Base-by-base conservation (phyloP, 2,797 vertebrate genomes). In the Novumbra hubbsi region DNA sequence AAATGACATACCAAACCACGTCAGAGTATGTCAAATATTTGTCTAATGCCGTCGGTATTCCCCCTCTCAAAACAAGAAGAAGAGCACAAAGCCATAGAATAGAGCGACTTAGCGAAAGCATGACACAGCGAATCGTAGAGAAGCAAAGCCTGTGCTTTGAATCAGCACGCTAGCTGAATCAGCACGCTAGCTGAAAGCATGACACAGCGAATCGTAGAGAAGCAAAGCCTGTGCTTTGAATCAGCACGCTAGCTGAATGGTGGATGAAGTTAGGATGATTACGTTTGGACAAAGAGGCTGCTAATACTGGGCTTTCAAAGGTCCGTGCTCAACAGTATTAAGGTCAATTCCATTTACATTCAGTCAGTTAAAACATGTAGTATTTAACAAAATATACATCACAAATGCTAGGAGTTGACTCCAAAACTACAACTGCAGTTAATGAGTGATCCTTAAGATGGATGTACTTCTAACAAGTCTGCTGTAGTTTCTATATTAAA, bases 271-370 rank as follows among this genome's bases (percentile, higher is more conserved):
- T 19, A 17, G 30, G 62, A 64, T 55, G 34, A 38, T 63, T 6
- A 21, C 24, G 66, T 16, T 57, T 71, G 57, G 52, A 70, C 60
- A 70, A 78, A 71, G 12, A 67, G 66, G 50, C 41, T 69, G 75
- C 34, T 19, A 27, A n/a, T 65, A 28, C 66, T 1, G 45, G 27
- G 12, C 19, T 64, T 28, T 21, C n/a, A 57, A 57, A 57, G 55
- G 28, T 8, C 62, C 32, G 30, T 63, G 28, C 62, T 63, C 28
- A 24, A 24, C 55, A 57, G n/a, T 24, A 57, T n/a, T 57, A 3
- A 21, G 55, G 55, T 24, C n/a, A 21, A 60, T 24, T 60, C 21
- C 21, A 57, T 57, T 57, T 24, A 21, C 55, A 24, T 57, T 21
- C n/a, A 57, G 21, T 24, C 16, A 12, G 55, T 57, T 57, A 9